Evolutionary conservation across 2,797 vertebrate genomes (phyloP), one percentile per base, ranked within the genome.

Genomic region (Paramormyrops hopkinsi): DNA sequence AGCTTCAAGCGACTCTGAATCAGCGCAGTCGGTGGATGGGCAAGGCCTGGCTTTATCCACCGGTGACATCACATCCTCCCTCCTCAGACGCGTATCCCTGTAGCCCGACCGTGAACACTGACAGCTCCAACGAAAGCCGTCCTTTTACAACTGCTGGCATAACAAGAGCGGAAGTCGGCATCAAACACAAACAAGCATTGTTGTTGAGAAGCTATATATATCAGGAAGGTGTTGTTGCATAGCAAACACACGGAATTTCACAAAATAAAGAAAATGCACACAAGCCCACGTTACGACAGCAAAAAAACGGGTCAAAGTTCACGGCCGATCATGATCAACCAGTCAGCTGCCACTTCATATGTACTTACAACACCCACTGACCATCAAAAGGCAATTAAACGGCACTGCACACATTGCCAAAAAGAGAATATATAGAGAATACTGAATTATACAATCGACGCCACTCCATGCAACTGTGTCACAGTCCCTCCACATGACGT

Each of bases 401-500:
- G 92, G 92, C 94, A 96, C 95, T 94, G 88, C 94, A 96, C 94
- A 94, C 92, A 94, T 93, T 95, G 94, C 93, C 93, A 94, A 93
- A 89, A 93, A 94, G 93, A 93, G 76, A 37, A 83, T 89, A 86
- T 25, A 89, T 93, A 94, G 93, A 93, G 76, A 37, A 89, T 89
- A 86, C 17, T 89, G 12, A 87, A 44, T 90, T 50, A 79, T 84
- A 90, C 87, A 93, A 93, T 93, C 92, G 93, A 96, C 92, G 93
- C 92, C 95, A 96, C 93, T 93, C 95, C 97, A 97, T 97, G 96
- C 96, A 96, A 96, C 94, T 94, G 94, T 94, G 92, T 95, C 95
- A 97, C 96, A 97, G 95, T 94, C 95, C 94, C 93, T 96, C 94
- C 95, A 96, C 96, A 96, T 96, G 95, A 96, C 94, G 94, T 96